A percentile compares a stretch with the other conserved stretches of the same genome.
Evolutionary conservation across 2,797 vertebrate genomes (phyloP).

Genomic region (Parotocinclus haroldoi): DNA sequence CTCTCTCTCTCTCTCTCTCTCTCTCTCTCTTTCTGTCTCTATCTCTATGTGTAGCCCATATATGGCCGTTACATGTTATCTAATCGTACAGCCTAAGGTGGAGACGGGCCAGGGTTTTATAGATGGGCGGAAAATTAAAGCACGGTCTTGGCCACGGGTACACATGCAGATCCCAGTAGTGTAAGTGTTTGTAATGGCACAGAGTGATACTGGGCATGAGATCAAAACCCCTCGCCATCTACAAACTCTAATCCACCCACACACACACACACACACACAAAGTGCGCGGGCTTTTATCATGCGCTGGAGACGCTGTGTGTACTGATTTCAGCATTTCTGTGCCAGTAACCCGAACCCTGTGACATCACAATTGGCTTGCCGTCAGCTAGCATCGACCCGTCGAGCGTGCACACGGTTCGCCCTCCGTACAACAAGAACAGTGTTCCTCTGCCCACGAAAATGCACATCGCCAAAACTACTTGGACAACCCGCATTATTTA

Average conservation of each 20-base stretch:
- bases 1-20: neutral
- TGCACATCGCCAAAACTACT: no score
- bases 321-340: constrained; percentile 23
- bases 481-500: no score
- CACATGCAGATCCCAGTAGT: constrained; percentile 29
- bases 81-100: no score
- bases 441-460: no score
- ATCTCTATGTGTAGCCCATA: neutral
- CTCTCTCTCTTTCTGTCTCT: no score
- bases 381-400: constrained; percentile 12
- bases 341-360: constrained; percentile 32
- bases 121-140: constrained; percentile 15
- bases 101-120: neutral
- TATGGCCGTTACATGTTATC: neutral
- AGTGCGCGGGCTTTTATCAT: constrained; percentile 31
- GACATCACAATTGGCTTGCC: constrained; percentile 37
- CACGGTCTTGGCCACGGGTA: constrained; percentile 2
- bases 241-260: constrained; percentile 26
- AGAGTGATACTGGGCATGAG: constrained; percentile 41
- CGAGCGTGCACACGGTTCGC: neutral
- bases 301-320: constrained; percentile 14
- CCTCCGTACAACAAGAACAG: no score
- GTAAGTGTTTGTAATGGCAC: constrained; percentile 43
- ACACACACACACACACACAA: neutral
- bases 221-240: constrained; percentile 29